These are phyloP conservation scores for Penaeus japonicus DNA, from an alignment of 1,140 invertebrate genomes.

Conservation along the genomic window DNA sequence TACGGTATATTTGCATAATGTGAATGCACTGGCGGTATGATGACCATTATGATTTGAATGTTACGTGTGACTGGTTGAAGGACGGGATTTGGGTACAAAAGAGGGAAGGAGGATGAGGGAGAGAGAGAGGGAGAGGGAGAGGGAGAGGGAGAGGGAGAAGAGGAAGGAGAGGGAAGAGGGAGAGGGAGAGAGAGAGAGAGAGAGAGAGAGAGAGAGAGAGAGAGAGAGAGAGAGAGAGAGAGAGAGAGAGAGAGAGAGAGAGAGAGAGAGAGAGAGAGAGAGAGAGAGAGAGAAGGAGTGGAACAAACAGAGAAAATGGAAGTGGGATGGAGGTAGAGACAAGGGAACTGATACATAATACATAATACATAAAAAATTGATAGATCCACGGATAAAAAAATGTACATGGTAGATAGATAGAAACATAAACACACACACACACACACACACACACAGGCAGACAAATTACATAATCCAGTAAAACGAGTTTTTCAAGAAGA, in stretches of 20 bases:
- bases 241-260: no score
- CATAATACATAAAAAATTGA: no score
- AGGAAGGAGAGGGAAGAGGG: slow-evolving; percentile 7
- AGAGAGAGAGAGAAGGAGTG: background rate
- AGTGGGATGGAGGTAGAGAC: background rate
- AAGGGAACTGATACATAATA: no score
- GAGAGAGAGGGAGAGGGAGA: slow-evolving; percentile 31
- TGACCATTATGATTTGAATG: no score
- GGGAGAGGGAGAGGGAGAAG: slow-evolving; percentile 24
- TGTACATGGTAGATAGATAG: background rate
- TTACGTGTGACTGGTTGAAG: no score
- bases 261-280: background rate
- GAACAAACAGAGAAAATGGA: background rate
- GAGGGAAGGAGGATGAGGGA: background rate
- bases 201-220: background rate
- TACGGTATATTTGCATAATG: no score
- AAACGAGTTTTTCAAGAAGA: background rate
- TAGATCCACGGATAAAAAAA: no score
- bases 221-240: background rate
- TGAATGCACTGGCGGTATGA: no score
- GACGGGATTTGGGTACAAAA: no score
- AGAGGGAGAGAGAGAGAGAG: background rate
- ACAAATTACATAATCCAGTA: no score
- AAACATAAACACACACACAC: no score
- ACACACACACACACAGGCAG: no score